Evolutionary conservation across 1,140 invertebrate genomes (phyloP).

Genomic region (Aphidius gifuensis): DNA sequence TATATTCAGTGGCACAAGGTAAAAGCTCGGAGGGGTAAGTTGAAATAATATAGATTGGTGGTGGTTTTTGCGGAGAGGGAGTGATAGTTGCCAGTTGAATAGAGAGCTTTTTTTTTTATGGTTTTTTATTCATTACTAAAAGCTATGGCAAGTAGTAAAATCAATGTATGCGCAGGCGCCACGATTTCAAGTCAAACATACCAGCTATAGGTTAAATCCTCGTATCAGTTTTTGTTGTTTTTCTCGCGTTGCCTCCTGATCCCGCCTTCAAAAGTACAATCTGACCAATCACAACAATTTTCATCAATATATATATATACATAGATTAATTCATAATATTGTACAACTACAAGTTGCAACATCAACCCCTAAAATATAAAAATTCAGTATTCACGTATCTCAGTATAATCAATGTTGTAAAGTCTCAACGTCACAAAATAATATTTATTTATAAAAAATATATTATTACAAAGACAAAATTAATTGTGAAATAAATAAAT

Average conservation of each 20-base stretch:
- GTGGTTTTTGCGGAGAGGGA: no score
- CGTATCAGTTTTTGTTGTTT: constrained; percentile 50
- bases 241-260: constrained; percentile 54
- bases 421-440: constrained; percentile 36
- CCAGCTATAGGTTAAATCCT: constrained; percentile 57
- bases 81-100: no score
- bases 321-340: constrained; percentile 9
- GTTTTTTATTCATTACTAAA: no score
- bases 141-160: no score
- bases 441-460: background rate
- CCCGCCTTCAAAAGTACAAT: constrained; percentile 54
- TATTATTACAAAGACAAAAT: no score
- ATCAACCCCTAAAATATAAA: no score
- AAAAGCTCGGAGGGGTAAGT: no score
- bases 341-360: no score
- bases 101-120: no score
- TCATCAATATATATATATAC: constrained; percentile 12
- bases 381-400: no score
- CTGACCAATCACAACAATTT: constrained; percentile 44
- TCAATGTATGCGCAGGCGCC: constrained; percentile 13
- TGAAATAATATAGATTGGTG: no score
- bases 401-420: constrained; percentile 22
- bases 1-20: no score
- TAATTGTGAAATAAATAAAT: background rate
- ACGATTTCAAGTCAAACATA: constrained; percentile 50